phyloP scores from a whole-genome alignment of 2,888 invertebrate genomes.

The Sarcophaga caerulescens region DNA sequence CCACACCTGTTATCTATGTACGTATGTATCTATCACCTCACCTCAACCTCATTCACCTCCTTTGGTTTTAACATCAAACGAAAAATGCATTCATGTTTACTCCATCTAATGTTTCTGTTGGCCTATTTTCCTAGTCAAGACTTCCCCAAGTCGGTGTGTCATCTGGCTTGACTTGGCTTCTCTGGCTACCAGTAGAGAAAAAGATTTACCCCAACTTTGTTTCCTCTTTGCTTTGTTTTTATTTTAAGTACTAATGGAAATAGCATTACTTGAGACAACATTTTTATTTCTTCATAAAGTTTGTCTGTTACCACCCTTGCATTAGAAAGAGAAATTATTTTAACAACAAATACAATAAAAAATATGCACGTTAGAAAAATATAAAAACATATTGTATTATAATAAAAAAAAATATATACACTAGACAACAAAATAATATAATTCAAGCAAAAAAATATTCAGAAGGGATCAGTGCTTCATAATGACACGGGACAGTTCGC shows the following conservation, averaged over 20 bases:
- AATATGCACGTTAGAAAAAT: too few relatives aligned
- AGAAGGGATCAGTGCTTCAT: background rate
- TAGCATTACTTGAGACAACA: conserved; percentile 21
- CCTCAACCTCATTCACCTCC: too few relatives aligned
- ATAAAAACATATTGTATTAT: background rate
- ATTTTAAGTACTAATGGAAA: conserved; percentile 5
- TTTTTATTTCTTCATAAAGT: conserved; percentile 35
- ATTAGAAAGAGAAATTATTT: background rate
- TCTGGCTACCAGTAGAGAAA: background rate
- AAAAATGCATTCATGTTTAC: conserved; percentile 6
- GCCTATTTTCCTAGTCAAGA: conserved; percentile 79
- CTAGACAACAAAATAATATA: background rate
- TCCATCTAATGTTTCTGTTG: conserved; percentile 69
- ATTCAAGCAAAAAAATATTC: background rate
- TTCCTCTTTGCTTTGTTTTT: background rate
- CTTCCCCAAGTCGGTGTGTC: conserved; percentile 81
- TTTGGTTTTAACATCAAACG: background rate
- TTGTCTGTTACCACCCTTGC: conserved; percentile 23
- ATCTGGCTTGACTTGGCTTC: conserved; percentile 63
- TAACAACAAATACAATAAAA: background rate
- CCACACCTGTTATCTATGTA: conserved; percentile 58
- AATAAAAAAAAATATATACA: background rate
- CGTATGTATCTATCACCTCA: background rate
- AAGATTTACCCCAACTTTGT: conserved; percentile 59
- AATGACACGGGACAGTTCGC: too few relatives aligned